Conservation (phyloP, 1,140 invertebrate species). For the Saccostrea glomerata region DNA sequence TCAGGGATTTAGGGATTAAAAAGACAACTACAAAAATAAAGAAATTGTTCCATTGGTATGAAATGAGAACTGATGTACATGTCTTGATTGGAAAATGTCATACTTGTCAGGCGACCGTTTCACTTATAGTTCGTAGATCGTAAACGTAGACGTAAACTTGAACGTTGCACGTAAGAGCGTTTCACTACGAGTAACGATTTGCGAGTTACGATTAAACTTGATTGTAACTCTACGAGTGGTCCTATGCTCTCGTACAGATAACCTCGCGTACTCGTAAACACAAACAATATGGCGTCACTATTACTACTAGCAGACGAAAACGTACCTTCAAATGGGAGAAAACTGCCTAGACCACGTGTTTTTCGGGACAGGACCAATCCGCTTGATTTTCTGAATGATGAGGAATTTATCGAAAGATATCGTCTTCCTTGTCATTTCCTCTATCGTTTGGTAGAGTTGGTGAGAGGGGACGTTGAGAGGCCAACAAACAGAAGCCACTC, state of each 20-base stretch:
- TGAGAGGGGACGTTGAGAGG: not conserved
- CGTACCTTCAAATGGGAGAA: not conserved
- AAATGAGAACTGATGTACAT: slow-evolving; percentile 50
- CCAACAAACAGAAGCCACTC: not conserved
- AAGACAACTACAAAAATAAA: slow-evolving; percentile 56
- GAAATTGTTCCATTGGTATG: slow-evolving; percentile 57
- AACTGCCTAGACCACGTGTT: not conserved
- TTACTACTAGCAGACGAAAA: not conserved
- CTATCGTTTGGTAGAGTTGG: not conserved
- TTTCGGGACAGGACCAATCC: not conserved
- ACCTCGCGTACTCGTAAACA: not conserved
- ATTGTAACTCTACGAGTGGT: slow-evolving; percentile 28
- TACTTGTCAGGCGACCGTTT: slow-evolving; percentile 33
- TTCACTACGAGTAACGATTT: too few relatives aligned
- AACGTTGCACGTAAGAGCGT: too few relatives aligned
- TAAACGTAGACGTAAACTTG: too few relatives aligned
- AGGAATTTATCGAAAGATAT: not conserved
- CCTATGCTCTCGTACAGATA: slow-evolving; percentile 27
- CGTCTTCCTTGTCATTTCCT: not conserved
- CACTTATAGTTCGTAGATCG: too few relatives aligned
- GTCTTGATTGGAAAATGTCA: slow-evolving; percentile 48
- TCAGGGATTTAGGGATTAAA: slow-evolving; percentile 54
- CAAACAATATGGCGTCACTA: slow-evolving; percentile 34
- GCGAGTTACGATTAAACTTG: slow-evolving; percentile 7
- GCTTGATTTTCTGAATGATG: not conserved